These are phyloP conservation scores for Geodia barretti DNA, from an alignment of 37 sponge, comb jelly and placozoan genomes.

Conservation along the genomic window DNA sequence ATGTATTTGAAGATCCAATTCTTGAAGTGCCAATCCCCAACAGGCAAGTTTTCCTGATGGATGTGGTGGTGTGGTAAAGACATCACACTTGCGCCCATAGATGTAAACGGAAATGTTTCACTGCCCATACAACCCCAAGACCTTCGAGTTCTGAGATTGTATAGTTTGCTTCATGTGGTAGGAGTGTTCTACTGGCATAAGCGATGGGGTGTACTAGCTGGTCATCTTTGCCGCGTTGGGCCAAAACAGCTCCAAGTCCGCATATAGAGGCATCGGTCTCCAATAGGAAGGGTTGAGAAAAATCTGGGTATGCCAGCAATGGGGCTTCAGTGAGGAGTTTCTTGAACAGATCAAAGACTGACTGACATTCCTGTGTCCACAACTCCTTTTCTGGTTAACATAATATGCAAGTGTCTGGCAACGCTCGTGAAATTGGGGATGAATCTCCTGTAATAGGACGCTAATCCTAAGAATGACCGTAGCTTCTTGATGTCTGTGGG, in stretches of 20 bases:
- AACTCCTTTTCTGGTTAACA: too few relatives aligned
- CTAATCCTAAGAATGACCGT: too few relatives aligned
- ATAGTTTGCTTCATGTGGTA: conserved; percentile 53
- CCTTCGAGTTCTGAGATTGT: conserved; percentile 64
- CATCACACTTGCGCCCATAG: conserved; percentile 54
- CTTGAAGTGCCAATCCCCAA: conserved; percentile 68
- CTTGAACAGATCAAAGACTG: conserved; percentile 52
- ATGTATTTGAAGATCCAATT: conserved; percentile 19
- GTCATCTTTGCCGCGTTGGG: conserved; percentile 49
- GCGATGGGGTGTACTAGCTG: conserved; percentile 28
- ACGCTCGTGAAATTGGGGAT: too few relatives aligned
- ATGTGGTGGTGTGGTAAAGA: conserved; percentile 57
- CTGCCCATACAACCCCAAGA: conserved; percentile 70
- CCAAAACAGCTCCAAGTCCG: conserved; percentile 62
- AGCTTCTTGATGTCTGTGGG: too few relatives aligned
- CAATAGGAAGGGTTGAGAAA: conserved; percentile 23
- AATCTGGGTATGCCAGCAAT: conserved; percentile 50
- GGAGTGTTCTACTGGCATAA: conserved; percentile 62
- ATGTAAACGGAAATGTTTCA: conserved; percentile 65
- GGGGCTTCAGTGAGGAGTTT: conserved; percentile 31
- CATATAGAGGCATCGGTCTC: conserved; percentile 63
- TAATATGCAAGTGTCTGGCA: too few relatives aligned
- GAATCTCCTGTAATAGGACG: too few relatives aligned
- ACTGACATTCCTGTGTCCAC: conserved; percentile 38
- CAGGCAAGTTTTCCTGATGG: conserved; percentile 70